Evolutionary conservation across 92 coral and sea anemone genomes (phyloP).

Genomic region (Epizoanthus stellaris): DNA sequence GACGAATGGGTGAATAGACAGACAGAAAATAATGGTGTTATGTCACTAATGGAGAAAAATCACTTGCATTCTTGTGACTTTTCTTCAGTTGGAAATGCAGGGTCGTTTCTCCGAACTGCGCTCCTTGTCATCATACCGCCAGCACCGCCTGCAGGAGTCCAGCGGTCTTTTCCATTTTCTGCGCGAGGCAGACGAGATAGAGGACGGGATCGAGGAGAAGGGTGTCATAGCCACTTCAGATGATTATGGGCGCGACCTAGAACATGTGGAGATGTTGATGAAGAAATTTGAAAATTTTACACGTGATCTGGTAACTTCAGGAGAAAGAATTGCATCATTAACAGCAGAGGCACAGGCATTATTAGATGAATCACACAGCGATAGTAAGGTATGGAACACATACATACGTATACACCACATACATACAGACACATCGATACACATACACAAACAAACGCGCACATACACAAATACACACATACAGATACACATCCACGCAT

Average conservation of each 20-base stretch:
- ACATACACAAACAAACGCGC: background rate
- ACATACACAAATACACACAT: background rate
- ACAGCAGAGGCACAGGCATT: slow-evolving; percentile 85
- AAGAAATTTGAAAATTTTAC: slow-evolving; percentile 95
- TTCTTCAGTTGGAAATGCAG: slow-evolving; percentile 61
- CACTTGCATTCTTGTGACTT: background rate
- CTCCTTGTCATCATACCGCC: slow-evolving; percentile 72
- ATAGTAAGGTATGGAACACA: slow-evolving; percentile 68
- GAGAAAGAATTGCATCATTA: slow-evolving; percentile 83
- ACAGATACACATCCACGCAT: background rate
- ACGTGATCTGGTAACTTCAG: slow-evolving; percentile 93
- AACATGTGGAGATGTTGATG: slow-evolving; percentile 94
- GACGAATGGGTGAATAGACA: too few species aligned
- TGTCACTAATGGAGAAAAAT: too few species aligned
- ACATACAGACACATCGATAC: background rate
- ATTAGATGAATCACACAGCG: slow-evolving; percentile 78
- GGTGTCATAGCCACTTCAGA: slow-evolving; percentile 85
- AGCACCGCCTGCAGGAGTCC: slow-evolving; percentile 81
- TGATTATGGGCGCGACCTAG: slow-evolving; percentile 95
- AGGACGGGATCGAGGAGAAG: slow-evolving; percentile 92
- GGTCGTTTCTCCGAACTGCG: slow-evolving; percentile 72
- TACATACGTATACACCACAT: background rate
- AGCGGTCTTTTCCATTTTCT: slow-evolving; percentile 78
- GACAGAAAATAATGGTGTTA: too few species aligned
- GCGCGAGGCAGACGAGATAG: slow-evolving; percentile 94